These are phyloP conservation scores for Macrobrachium rosenbergii DNA, from an alignment of 1,140 invertebrate species.

Conservation along the genomic window DNA sequence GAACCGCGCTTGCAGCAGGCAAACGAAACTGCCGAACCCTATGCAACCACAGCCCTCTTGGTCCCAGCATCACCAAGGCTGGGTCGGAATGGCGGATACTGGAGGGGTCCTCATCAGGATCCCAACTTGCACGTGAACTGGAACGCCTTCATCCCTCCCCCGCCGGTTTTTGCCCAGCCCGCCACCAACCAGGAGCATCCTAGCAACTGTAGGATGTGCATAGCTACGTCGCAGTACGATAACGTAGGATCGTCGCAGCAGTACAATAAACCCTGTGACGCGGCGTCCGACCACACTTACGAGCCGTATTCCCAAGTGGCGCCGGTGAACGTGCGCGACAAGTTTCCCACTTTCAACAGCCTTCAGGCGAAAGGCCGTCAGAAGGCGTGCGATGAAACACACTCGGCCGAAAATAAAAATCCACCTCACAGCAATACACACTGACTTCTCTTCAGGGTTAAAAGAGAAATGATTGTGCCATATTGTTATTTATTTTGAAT, in stretches of 20 bases:
- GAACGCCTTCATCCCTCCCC: conserved; percentile 58
- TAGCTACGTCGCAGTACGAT: conserved; percentile 36
- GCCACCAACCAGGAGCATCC: conserved; percentile 28
- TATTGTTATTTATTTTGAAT: too few species aligned
- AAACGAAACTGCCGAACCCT: conserved; percentile 46
- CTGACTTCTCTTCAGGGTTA: too few species aligned
- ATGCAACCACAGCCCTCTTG: conserved; percentile 60
- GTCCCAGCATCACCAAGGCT: conserved; percentile 49
- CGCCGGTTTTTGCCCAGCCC: conserved; percentile 54
- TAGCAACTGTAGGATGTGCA: conserved; percentile 28
- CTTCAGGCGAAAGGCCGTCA: not conserved
- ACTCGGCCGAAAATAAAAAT: too few species aligned
- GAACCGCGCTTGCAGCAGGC: conserved; percentile 52
- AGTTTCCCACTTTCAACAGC: conserved; percentile 35
- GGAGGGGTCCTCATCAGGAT: conserved; percentile 26
- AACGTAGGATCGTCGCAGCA: conserved; percentile 34
- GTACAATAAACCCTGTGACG: conserved; percentile 42
- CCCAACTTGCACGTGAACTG: conserved; percentile 57
- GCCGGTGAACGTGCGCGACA: not conserved
- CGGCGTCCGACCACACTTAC: conserved; percentile 60
- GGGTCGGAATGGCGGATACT: conserved; percentile 15
- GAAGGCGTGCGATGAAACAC: too few species aligned
- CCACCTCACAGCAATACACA: too few species aligned
- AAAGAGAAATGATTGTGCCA: too few species aligned
- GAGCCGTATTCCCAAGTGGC: conserved; percentile 53